Evolutionary conservation across 1,140 invertebrate genomes (phyloP), one percentile per base, ranked within the genome.

Genomic region (Steinernema feltiae): DNA sequence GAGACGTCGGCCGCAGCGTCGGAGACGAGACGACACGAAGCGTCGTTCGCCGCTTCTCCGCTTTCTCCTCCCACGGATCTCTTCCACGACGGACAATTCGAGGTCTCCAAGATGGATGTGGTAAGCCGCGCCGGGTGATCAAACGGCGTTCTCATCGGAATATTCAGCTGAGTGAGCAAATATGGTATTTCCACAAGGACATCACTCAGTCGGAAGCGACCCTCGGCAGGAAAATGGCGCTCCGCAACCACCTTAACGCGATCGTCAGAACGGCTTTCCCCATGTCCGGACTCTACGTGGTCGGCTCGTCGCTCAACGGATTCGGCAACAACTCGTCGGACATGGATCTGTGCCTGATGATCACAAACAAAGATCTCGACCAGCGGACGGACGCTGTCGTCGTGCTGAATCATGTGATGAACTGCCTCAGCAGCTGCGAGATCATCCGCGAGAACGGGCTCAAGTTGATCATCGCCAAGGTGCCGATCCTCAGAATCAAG

Each of bases 251-350:
- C 53, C 53, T 63, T 27, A 3, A 63, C 53, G 3, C 15, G 15
- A 63, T 63, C 53, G 24, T 63, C 24, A 3, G 53, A 3, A 63
- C 12, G 12, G 15, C 53, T 15, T 63, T 63, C 24, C 15, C 53
- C 12, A 63, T 85, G 90, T 89, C 91, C 82, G 84, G 92, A 72
- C 88, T 98, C 63, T 95, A 92, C 87, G 89, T 97, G 85, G 94
- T 97, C 75, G 95, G 95, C 0, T 97, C 95, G 0, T 97, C 94
- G 30, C 92, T 96, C 89, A 95, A 92, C 80, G 95, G 95, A 24
- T 95, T 97, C 89, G 94, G 93, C 2, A 91, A 92, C 48, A 91
- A 94, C 85, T 90, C 89, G 69, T 95, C 93, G 78, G 95, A 97
- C 88, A 92, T 97, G 82, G 95, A 98, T 87, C 92, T 97, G 89